phyloP scores from a whole-genome alignment of 1,140 invertebrate species.

The Zaprionus gabonicus region DNA sequence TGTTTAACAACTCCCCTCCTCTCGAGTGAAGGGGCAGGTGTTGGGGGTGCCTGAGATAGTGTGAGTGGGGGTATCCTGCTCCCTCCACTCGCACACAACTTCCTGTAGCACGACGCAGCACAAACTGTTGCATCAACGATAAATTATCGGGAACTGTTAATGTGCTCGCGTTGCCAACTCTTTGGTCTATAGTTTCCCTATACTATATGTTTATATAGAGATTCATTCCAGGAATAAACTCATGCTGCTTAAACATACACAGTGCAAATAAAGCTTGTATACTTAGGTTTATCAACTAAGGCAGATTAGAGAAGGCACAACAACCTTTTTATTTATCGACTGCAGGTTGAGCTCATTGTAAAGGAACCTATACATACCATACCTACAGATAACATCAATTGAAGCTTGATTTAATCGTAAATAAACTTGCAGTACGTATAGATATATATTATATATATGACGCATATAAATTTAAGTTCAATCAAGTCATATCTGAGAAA shows the following conservation, averaged over 20 bases:
- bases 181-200: not conserved
- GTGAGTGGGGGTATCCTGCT: not conserved
- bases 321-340: no score
- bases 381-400: no score
- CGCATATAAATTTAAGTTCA: no score
- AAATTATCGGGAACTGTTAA: constrained; percentile 27
- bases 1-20: not conserved
- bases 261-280: not conserved
- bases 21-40: no score
- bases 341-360: no score
- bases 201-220: not conserved
- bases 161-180: not conserved
- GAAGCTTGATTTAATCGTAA: no score
- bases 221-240: not conserved
- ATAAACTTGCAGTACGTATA: no score
- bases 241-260: not conserved
- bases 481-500: no score
- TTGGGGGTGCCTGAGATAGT: not conserved
- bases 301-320: not conserved
- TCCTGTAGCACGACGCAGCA: not conserved
- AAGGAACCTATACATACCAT: no score
- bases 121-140: constrained; percentile 24
- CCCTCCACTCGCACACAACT: not conserved
- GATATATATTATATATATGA: no score
- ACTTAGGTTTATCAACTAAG: not conserved